Percentiles rank a stretch among this genome's conserved stretches.
phyloP scores from a whole-genome alignment of 2,797 vertebrate species.

The Sebastes kiyomatsui region DNA sequence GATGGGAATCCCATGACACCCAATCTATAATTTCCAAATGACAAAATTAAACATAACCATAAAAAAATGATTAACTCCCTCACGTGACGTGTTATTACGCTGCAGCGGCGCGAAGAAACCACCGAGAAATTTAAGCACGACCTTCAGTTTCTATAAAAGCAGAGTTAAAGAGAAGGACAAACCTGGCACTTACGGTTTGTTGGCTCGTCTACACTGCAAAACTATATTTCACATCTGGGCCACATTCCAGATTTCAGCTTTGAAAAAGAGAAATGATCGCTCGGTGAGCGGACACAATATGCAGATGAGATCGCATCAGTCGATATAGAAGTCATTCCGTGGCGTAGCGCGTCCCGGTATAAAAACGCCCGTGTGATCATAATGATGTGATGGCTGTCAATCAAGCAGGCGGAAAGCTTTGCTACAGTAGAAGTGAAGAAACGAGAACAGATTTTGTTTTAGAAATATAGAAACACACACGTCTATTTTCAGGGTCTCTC shows the following conservation, averaged over 20 bases:
- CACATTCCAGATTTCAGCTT: constrained; percentile 17
- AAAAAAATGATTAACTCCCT: constrained; percentile 1
- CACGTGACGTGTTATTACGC: neutral
- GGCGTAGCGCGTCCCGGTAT: neutral
- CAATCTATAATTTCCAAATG: constrained; percentile 1
- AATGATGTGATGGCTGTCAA: constrained; percentile 56
- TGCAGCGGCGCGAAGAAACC: neutral
- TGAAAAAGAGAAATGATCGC: constrained; percentile 7
- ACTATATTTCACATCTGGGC: constrained; percentile 18
- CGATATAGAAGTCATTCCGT: constrained; percentile 2
- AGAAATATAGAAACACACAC: constrained; percentile 23
- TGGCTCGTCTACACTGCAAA: neutral
- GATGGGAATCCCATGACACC: neutral
- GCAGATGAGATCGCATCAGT: constrained; percentile 51
- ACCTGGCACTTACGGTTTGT: constrained; percentile 6
- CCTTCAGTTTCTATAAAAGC: constrained; percentile 14
- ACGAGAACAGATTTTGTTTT: constrained; percentile 21
- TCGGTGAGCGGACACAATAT: constrained; percentile 36
- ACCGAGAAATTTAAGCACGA: neutral
- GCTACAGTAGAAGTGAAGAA: constrained; percentile 3
- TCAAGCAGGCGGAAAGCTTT: constrained; percentile 28
- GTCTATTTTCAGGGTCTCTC: constrained; percentile 20
- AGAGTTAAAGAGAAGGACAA: neutral
- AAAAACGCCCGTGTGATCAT: neutral
- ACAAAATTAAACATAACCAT: neutral